A percentile compares a stretch with the other conserved stretches of the same genome.
phyloP scores from a whole-genome alignment of 2,797 vertebrate species.

The Sarcophilus harrisii region DNA sequence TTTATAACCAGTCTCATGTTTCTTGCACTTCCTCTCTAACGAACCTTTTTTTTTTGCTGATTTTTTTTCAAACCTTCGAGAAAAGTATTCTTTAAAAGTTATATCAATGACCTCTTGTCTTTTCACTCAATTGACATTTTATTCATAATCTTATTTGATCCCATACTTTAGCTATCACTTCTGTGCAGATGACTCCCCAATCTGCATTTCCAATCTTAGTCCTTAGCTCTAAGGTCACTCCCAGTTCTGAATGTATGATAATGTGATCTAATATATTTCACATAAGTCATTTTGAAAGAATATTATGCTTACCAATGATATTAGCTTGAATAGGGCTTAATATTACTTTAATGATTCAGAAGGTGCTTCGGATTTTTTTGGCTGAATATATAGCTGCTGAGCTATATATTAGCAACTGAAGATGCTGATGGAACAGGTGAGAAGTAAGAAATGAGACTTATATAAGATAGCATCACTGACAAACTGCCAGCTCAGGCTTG shows the following conservation, averaged over 20 bases:
- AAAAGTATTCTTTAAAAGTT: background rate
- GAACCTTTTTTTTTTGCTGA: background rate
- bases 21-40: background rate
- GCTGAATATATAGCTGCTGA: background rate
- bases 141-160: background rate
- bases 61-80: background rate
- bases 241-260: background rate
- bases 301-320: background rate
- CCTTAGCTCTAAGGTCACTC: background rate
- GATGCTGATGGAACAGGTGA: background rate
- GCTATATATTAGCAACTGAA: background rate
- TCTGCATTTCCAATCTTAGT: background rate
- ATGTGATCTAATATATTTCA: background rate
- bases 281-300: background rate
- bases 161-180: background rate
- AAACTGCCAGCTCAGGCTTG: background rate
- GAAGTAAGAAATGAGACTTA: background rate
- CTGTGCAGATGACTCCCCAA: background rate
- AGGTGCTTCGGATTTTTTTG: background rate
- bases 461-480: background rate
- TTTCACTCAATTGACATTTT: background rate
- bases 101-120: background rate
- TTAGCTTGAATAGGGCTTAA: background rate
- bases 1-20: background rate
- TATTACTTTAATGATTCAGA: background rate